These are phyloP conservation scores for Ailuropoda melanoleuca DNA, from an alignment of 2,113 vertebrate genomes.

Conservation along the genomic window DNA sequence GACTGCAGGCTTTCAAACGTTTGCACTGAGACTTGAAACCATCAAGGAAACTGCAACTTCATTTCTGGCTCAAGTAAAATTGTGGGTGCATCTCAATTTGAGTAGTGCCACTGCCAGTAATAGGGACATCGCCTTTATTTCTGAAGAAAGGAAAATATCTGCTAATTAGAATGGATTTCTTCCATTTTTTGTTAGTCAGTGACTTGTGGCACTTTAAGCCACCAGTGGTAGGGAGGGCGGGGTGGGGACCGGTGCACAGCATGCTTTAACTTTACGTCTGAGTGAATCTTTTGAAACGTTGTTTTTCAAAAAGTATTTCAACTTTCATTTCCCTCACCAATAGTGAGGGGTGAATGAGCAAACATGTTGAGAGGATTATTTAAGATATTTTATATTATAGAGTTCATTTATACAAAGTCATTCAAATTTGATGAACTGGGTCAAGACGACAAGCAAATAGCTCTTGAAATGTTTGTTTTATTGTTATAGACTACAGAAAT, in stretches of 20 bases:
- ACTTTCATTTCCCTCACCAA: background rate
- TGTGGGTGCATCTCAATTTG: background rate
- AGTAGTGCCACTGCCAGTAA: background rate
- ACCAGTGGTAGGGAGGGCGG: background rate
- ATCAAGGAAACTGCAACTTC: background rate
- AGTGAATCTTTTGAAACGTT: conserved; percentile 32
- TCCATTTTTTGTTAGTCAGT: background rate
- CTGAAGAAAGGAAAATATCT: conserved; percentile 43
- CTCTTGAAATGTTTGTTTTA: background rate
- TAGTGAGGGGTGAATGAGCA: background rate
- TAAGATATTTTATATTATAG: background rate
- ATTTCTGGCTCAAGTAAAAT: background rate
- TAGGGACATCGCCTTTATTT: conserved; percentile 24
- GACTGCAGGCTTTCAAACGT: background rate
- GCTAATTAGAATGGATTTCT: background rate
- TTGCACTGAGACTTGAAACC: conserved; percentile 29
- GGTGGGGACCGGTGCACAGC: background rate
- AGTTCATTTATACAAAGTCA: background rate
- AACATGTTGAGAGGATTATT: conserved; percentile 19
- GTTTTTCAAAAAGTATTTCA: conserved; percentile 52
- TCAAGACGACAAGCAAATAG: conserved; percentile 34
- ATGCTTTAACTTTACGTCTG: background rate
- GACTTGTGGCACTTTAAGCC: conserved; percentile 4
- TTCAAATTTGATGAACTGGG: background rate
- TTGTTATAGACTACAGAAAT: background rate